These are phyloP conservation scores for Lithodes maja DNA, from an alignment of 2,888 invertebrate genomes.

Conservation along the genomic window DNA sequence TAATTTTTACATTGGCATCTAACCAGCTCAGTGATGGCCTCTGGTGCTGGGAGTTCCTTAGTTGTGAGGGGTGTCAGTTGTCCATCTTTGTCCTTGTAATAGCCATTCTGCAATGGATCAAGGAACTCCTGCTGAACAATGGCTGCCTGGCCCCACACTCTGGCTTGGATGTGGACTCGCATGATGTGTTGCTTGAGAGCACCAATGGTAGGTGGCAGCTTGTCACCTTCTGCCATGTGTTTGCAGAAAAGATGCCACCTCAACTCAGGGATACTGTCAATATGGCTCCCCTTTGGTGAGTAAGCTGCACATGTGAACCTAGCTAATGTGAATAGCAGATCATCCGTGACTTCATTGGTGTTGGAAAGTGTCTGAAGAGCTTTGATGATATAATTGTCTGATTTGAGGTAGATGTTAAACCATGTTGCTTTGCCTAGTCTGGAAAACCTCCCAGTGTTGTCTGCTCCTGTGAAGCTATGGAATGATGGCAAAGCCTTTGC, in stretches of 20 bases:
- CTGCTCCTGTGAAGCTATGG: too few relatives aligned
- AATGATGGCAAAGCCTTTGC: too few relatives aligned
- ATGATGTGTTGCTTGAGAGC: neutral
- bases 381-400: constrained; percentile 2
- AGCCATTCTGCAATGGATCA: constrained; percentile 1
- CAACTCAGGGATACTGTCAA: constrained; percentile 14
- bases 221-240: constrained; percentile 28
- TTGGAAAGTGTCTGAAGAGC: constrained; percentile 19
- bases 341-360: constrained; percentile 1
- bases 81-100: constrained; percentile 19
- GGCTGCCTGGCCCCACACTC: constrained; percentile 39
- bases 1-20: too few relatives aligned
- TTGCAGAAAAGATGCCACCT: neutral
- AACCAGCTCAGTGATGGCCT: neutral
- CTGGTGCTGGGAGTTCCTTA: too few relatives aligned
- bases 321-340: constrained; percentile 1
- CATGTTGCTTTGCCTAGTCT: neutral
- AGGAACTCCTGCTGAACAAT: neutral
- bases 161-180: constrained; percentile 30
- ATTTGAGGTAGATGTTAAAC: constrained; percentile 1
- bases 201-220: constrained; percentile 16
- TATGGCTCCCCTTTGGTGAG: constrained; percentile 25
- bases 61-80: neutral
- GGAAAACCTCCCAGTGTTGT: too few relatives aligned
- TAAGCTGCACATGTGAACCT: constrained; percentile 17